Conservation (phyloP, 2,113 vertebrate species). For the Nesogale talazaci region DNA sequence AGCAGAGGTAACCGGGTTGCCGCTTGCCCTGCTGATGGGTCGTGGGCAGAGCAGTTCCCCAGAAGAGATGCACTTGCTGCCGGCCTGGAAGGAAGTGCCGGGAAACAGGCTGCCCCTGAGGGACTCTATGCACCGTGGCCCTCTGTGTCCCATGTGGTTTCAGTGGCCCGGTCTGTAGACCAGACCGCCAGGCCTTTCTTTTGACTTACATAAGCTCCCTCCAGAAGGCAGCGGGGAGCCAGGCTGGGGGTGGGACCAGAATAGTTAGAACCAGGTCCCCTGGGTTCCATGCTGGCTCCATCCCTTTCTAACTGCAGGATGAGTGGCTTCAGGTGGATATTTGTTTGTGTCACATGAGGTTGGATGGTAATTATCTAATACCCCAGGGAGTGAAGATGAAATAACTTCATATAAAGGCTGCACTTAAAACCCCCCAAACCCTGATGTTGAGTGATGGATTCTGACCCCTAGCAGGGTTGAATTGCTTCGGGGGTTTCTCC, state of each 20-base stretch:
- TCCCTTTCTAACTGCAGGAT: too few relatives aligned
- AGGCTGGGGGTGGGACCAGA: too few relatives aligned
- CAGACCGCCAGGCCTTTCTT: neutral
- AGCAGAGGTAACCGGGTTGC: neutral
- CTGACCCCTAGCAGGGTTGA: neutral
- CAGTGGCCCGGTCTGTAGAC: neutral
- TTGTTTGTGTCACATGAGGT: neutral
- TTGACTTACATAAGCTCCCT: too few relatives aligned
- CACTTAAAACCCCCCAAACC: neutral
- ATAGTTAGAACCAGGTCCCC: neutral
- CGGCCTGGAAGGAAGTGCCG: too few relatives aligned
- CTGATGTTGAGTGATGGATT: neutral
- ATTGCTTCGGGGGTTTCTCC: neutral
- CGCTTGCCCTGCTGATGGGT: neutral
- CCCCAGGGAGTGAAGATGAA: neutral
- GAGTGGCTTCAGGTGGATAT: neutral
- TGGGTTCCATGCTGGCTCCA: neutral
- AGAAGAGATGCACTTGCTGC: too few relatives aligned
- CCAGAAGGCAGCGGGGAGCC: too few relatives aligned
- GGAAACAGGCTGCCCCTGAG: too few relatives aligned
- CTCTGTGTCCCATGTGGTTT: neutral
- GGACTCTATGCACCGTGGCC: too few relatives aligned
- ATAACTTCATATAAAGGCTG: accelerated
- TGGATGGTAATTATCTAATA: too few relatives aligned
- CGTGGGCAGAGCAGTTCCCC: neutral